Evolutionary conservation across 2,888 invertebrate genomes (phyloP), one percentile per base, ranked within the genome.

Genomic region (Lycaena phlaeas): DNA sequence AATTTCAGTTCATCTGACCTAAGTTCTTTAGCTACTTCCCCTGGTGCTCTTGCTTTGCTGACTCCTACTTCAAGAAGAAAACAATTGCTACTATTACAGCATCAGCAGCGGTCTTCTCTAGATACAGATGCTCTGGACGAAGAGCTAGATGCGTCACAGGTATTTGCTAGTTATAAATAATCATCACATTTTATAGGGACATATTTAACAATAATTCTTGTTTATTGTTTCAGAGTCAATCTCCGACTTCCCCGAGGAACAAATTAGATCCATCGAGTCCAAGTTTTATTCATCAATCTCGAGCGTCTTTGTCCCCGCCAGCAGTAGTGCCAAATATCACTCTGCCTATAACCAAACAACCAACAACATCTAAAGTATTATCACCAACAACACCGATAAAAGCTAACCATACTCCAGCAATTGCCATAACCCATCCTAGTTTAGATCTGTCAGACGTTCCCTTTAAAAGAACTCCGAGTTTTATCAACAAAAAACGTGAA

Each of bases 71-170:
- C 93, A 1, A 87, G 91, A 59, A 86, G 94, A 54, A 91, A 93
- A 73, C 92, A 93, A 59, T 81, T 92, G 25, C 76, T 94, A 26
- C 70, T 94, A 53, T 72, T 93, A 38, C 94, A 94, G 64, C 94
- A 94, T 66, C 94, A 94, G 62, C 94, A 94, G 68, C 84, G 94
- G 49, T 94, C 94, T 43, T 94, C 94, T 9, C 89, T 94, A 73
- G 94, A 94, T 61, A 94, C 93, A 1, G 94, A 94, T 61, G 92
- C 89, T 12, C 77, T 94, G 43, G 93, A 93, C 50, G 90, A 90
- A 58, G 91, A 91, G 68, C 87, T 88, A 56, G 87, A 88, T 62
- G 85, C 85, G 28, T 89, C 89, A 46, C 88, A 88, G 62, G 87
- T 86, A 72, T 27, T 36, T 36, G 9, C 18, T 26, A 11, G n/a